Evolutionary conservation across 2,888 invertebrate species (phyloP).

Genomic region (Pachydiplax longipennis): DNA sequence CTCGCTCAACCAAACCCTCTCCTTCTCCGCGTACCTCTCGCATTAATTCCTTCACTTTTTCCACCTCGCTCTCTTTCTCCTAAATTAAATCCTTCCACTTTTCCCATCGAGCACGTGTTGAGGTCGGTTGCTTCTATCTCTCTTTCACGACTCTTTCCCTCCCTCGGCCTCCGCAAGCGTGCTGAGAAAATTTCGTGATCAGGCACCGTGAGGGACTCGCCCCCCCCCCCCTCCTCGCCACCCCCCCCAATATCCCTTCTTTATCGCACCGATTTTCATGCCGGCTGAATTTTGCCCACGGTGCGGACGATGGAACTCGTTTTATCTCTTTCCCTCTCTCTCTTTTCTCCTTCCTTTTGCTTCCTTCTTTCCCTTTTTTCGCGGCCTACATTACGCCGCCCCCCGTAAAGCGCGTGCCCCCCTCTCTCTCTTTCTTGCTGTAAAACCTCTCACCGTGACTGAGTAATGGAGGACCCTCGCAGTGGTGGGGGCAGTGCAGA

Average conservation of each 20-base stretch:
- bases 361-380: background rate
- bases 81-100: background rate
- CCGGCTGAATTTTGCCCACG: conserved; percentile 34
- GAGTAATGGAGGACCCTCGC: background rate
- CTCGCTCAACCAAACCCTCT: conserved; percentile 3
- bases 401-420: too few relatives aligned
- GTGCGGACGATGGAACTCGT: conserved; percentile 37
- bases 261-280: conserved; percentile 38
- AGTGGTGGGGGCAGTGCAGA: background rate
- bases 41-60: background rate
- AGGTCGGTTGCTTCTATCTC: background rate
- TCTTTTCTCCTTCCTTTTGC: background rate
- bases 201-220: conserved; percentile 33
- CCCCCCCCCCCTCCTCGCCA: background rate
- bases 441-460: conserved; percentile 5
- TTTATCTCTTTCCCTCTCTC: background rate
- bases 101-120: background rate
- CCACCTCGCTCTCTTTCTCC: background rate
- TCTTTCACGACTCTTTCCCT: background rate
- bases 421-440: background rate
- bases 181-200: conserved; percentile 32
- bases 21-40: background rate
- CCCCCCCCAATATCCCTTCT: background rate
- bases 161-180: background rate
- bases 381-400: background rate